phyloP scores from a whole-genome alignment of 2,797 vertebrate genomes.

The Cuniculus paca region DNA sequence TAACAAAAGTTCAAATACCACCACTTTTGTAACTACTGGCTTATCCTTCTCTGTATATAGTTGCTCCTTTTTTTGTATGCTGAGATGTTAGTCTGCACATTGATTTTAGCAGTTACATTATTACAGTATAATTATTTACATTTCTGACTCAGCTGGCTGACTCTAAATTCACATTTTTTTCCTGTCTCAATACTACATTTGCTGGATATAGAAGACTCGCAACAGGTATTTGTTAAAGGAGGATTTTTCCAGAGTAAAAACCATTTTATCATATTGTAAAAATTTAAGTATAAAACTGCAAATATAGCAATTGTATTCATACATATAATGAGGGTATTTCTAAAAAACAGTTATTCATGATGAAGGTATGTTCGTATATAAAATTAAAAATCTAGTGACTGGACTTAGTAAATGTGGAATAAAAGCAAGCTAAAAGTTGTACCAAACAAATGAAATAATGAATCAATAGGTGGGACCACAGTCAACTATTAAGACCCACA shows the following conservation, averaged over 20 bases:
- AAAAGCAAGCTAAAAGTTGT: background rate
- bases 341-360: background rate
- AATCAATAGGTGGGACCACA: background rate
- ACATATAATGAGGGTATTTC: background rate
- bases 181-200: background rate
- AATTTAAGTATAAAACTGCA: background rate
- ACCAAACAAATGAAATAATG: background rate
- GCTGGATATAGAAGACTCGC: background rate
- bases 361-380: background rate
- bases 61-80: background rate
- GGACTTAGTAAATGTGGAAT: background rate
- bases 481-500: background rate
- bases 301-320: background rate
- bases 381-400: background rate
- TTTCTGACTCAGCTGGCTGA: background rate
- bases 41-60: background rate
- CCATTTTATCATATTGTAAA: background rate
- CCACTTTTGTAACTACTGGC: background rate
- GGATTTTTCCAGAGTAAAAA: background rate
- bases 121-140: background rate
- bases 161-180: background rate
- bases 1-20: background rate
- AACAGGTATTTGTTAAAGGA: background rate
- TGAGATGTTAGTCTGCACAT: background rate
- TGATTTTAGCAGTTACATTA: background rate